phyloP scores from a whole-genome alignment of 1,140 invertebrate genomes.

The Caligus rogercresseyi region DNA sequence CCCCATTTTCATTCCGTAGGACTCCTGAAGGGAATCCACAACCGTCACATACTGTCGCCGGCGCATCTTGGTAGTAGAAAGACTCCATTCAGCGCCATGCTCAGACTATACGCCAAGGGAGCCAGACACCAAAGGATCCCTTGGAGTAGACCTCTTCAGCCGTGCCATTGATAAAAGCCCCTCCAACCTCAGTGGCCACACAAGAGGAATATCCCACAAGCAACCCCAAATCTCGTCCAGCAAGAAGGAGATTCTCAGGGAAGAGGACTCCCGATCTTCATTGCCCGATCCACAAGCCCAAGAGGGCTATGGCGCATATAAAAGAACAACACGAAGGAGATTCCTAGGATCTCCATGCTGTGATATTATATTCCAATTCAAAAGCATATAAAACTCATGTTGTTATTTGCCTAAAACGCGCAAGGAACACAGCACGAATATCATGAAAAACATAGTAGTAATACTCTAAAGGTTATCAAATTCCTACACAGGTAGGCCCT shows the following conservation, averaged over 20 bases:
- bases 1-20: slow-evolving; percentile 89
- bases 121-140: slow-evolving; percentile 14
- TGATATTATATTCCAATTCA: no score
- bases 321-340: neutral
- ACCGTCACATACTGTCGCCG: slow-evolving; percentile 59
- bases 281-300: neutral
- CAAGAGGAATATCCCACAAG: neutral
- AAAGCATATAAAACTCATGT: no score
- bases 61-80: slow-evolving; percentile 6
- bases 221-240: neutral
- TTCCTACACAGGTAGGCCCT: no score
- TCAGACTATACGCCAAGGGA: slow-evolving; percentile 4
- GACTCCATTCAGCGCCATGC: slow-evolving; percentile 8
- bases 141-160: slow-evolving; percentile 11
- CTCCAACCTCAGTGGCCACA: slow-evolving; percentile 15
- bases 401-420: no score
- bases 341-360: neutral
- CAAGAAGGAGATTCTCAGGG: slow-evolving; percentile 2
- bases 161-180: slow-evolving; percentile 15
- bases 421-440: no score
- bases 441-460: no score
- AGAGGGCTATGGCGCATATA: neutral
- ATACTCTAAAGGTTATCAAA: no score
- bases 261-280: neutral
- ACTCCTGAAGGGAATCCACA: slow-evolving; percentile 90